Evolutionary conservation across 2,797 vertebrate species (phyloP).

Genomic region (Lerista edwardsae): DNA sequence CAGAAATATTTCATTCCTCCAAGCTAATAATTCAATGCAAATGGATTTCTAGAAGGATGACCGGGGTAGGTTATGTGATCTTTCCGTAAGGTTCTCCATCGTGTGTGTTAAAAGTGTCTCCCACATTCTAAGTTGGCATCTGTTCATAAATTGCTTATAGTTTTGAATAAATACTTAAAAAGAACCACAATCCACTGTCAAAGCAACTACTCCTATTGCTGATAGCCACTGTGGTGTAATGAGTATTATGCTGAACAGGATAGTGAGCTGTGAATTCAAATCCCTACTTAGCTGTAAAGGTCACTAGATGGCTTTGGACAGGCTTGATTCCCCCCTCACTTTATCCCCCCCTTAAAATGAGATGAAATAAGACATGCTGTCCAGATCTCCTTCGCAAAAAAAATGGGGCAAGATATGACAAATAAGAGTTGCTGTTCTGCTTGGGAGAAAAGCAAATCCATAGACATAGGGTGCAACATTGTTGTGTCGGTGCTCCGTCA

Average conservation of each 20-base stretch:
- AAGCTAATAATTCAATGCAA: conserved; percentile 75
- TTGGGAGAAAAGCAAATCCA: conserved; percentile 2
- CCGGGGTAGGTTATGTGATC: conserved; percentile 62
- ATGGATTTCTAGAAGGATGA: conserved; percentile 70
- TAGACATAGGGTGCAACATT: too few relatives aligned
- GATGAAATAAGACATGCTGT: neutral
- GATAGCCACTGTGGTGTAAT: neutral
- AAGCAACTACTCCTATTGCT: conserved; percentile 20
- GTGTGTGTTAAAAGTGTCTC: conserved; percentile 53
- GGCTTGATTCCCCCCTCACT: neutral
- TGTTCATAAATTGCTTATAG: conserved; percentile 56
- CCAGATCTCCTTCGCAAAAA: neutral
- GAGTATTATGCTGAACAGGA: neutral
- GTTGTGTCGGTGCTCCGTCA: too few relatives aligned
- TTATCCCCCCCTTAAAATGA: neutral
- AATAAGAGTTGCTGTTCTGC: conserved; percentile 7
- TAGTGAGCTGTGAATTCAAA: neutral
- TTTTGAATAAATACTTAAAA: conserved; percentile 46
- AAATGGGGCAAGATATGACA: neutral
- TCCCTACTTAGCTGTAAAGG: neutral
- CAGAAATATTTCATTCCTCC: conserved; percentile 73
- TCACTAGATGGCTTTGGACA: neutral
- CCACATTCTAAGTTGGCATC: conserved; percentile 56
- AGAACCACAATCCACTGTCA: neutral
- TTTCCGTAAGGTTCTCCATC: conserved; percentile 54